A percentile compares a stretch with the other conserved stretches of the same genome.
These are phyloP conservation scores for Lobophora halterata DNA, from an alignment of 2,888 invertebrate species.

Conservation along the genomic window DNA sequence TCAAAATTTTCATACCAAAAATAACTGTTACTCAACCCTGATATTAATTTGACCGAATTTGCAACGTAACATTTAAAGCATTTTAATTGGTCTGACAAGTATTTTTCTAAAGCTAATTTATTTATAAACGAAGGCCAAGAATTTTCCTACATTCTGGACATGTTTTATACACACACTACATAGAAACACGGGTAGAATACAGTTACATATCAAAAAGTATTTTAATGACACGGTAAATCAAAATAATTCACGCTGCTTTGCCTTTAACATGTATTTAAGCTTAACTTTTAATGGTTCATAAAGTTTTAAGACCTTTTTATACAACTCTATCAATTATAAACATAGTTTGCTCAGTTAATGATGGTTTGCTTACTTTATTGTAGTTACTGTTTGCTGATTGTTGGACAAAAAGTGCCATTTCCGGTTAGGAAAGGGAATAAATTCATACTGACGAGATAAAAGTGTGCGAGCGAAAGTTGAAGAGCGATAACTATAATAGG, in stretches of 20 bases:
- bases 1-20: constrained; percentile 20
- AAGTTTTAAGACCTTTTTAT: constrained; percentile 37
- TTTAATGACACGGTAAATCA: constrained; percentile 47
- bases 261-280: constrained; percentile 37
- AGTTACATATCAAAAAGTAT: constrained; percentile 36
- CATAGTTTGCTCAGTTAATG: constrained; percentile 12
- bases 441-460: not conserved
- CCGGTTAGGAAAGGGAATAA: not conserved
- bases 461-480: too few relatives aligned
- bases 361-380: too few relatives aligned
- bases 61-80: constrained; percentile 22
- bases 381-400: not conserved
- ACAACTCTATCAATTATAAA: constrained; percentile 38
- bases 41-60: constrained; percentile 13
- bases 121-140: constrained; percentile 12
- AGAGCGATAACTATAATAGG: too few relatives aligned
- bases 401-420: not conserved
- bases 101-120: constrained; percentile 35
- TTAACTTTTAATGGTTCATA: constrained; percentile 45
- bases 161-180: constrained; percentile 37
- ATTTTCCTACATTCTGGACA: constrained; percentile 26
- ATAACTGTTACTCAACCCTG: constrained; percentile 12
- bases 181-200: constrained; percentile 36
- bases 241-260: constrained; percentile 49
- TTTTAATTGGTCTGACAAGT: constrained; percentile 32